A percentile compares a stretch with the other conserved stretches of the same genome.
Evolutionary conservation across 1,140 invertebrate genomes (phyloP).

Genomic region (Teleopsis dalmanni): DNA sequence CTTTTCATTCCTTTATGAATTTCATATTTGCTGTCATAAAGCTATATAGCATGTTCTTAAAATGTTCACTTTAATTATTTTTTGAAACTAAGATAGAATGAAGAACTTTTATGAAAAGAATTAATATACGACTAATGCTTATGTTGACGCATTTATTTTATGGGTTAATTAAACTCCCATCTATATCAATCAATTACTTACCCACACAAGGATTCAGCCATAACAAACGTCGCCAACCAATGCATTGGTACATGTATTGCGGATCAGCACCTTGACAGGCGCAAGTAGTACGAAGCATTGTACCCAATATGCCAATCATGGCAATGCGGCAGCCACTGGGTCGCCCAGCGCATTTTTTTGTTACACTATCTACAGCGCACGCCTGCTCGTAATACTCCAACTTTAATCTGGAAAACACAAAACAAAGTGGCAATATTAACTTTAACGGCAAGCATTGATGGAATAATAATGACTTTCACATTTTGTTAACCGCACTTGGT

Average conservation of each 20-base stretch:
- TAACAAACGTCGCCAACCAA: slow-evolving; percentile 81
- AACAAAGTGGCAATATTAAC: neutral
- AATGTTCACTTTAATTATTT: too few relatives aligned
- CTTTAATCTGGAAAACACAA: slow-evolving; percentile 46
- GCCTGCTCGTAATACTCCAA: slow-evolving; percentile 82
- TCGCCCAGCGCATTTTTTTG: slow-evolving; percentile 80
- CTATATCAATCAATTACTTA: slow-evolving; percentile 47
- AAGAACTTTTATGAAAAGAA: neutral
- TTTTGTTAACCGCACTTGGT: too few relatives aligned
- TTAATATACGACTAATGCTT: neutral
- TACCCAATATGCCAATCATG: slow-evolving; percentile 77
- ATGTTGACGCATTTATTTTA: neutral
- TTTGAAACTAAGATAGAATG: neutral
- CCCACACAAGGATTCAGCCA: slow-evolving; percentile 89
- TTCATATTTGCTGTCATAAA: too few relatives aligned
- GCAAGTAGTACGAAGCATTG: slow-evolving; percentile 72
- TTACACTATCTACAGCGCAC: slow-evolving; percentile 80
- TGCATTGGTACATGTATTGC: slow-evolving; percentile 72
- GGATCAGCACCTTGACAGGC: slow-evolving; percentile 77
- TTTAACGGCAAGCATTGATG: too few relatives aligned
- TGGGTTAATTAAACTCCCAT: neutral
- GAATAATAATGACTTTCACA: too few relatives aligned
- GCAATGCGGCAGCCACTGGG: slow-evolving; percentile 70
- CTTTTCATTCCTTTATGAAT: too few relatives aligned
- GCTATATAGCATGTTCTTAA: too few relatives aligned